Percentiles rank a stretch among this genome's conserved stretches.
phyloP scores from a whole-genome alignment of 2,797 vertebrate genomes.

The Lutjanus campechanus region DNA sequence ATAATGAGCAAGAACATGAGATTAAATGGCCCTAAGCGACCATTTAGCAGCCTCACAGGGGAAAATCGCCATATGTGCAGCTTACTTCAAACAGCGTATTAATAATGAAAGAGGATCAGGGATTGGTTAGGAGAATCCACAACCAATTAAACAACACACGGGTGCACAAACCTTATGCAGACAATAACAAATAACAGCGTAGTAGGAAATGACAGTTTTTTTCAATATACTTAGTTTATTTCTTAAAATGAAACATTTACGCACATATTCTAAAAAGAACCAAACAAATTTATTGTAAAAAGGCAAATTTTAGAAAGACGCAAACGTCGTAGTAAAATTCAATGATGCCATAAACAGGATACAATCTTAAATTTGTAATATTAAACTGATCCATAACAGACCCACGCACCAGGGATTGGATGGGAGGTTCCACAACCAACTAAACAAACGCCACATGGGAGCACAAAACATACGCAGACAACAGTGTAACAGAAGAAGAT shows the following conservation, averaged over 20 bases:
- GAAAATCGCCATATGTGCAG: neutral
- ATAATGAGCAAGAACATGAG: neutral
- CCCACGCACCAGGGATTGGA: neutral
- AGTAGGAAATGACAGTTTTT: neutral
- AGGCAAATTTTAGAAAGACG: too few relatives aligned
- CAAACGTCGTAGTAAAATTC: too few relatives aligned
- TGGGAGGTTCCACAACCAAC: neutral
- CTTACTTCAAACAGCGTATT: neutral
- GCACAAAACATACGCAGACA: neutral
- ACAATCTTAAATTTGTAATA: too few relatives aligned
- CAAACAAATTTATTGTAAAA: too few relatives aligned
- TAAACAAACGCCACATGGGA: slow-evolving; percentile 23
- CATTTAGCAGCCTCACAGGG: neutral
- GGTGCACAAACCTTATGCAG: neutral
- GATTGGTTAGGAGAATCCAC: neutral
- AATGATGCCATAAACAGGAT: too few relatives aligned
- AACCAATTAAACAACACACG: slow-evolving; percentile 18
- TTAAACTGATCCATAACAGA: too few relatives aligned
- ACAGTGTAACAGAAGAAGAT: neutral
- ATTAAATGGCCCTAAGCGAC: slow-evolving; percentile 10
- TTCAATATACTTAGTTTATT: too few relatives aligned
- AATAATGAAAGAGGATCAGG: neutral
- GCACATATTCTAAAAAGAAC: too few relatives aligned
- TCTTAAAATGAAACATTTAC: too few relatives aligned
- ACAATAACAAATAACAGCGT: neutral